Evolutionary conservation across 2,113 vertebrate species (phyloP).

Genomic region (Notarius quadriscutis): DNA sequence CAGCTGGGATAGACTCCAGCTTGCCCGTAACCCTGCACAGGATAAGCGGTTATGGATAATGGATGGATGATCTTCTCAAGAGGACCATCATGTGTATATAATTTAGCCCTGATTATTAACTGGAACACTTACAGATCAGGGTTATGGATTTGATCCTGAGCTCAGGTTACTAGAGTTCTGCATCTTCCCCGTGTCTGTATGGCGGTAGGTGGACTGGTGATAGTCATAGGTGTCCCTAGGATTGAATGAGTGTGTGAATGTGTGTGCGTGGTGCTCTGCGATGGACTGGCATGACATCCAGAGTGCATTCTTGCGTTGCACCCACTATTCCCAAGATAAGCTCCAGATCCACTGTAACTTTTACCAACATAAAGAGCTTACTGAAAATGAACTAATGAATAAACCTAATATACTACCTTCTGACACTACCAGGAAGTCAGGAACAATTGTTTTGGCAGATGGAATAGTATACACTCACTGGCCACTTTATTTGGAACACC

Average conservation of each 20-base stretch:
- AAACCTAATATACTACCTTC: not conserved
- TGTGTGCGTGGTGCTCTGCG: not conserved
- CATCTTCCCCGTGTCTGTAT: not conserved
- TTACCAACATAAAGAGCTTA: not conserved
- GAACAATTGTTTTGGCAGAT: not conserved
- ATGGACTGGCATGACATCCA: not conserved
- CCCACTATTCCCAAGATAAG: not conserved
- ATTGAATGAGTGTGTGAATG: not conserved
- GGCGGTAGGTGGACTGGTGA: not conserved
- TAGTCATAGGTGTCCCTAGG: not conserved
- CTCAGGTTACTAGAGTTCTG: not conserved
- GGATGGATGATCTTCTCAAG: not conserved
- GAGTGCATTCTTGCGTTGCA: not conserved
- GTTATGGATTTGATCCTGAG: not conserved
- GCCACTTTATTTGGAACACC: too few relatives aligned
- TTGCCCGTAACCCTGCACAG: too few relatives aligned
- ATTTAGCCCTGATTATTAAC: not conserved
- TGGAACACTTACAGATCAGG: not conserved
- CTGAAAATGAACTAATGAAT: not conserved
- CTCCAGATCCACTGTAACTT: not conserved
- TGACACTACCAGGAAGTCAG: not conserved
- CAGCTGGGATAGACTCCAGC: too few relatives aligned
- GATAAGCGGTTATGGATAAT: too few relatives aligned
- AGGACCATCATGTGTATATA: not conserved
- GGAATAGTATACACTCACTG: not conserved